A percentile compares a stretch with the other conserved stretches of the same genome.
Evolutionary conservation across 2,797 vertebrate genomes (phyloP).

Genomic region (Malacoctenus gilli): DNA sequence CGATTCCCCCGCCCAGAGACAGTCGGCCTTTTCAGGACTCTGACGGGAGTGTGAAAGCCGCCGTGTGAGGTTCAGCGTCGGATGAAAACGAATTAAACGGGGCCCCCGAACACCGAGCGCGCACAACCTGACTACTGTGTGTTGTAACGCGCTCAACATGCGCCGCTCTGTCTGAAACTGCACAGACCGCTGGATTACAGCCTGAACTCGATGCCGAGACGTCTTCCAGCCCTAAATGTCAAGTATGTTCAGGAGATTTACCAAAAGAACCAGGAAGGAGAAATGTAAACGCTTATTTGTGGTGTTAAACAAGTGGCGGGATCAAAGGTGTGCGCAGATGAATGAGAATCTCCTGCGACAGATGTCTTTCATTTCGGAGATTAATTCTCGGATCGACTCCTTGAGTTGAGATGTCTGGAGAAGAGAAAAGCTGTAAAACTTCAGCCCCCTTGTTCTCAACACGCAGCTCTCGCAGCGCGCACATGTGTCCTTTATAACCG

Average conservation of each 20-base stretch:
- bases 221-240: too few relatives aligned
- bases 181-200: too few relatives aligned
- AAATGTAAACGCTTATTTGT: neutral
- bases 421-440: slow-evolving; percentile 1
- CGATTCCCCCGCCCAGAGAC: slow-evolving; percentile 51
- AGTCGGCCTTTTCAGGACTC: slow-evolving; percentile 63
- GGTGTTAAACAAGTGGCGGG: neutral
- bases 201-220: too few relatives aligned
- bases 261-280: neutral
- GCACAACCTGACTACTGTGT: too few relatives aligned
- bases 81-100: slow-evolving; percentile 43
- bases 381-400: slow-evolving; percentile 10
- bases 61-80: slow-evolving; percentile 50
- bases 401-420: neutral
- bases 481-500: slow-evolving; percentile 24
- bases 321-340: neutral
- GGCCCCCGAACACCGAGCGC: neutral
- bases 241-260: neutral
- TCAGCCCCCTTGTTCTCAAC: neutral
- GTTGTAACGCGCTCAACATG: slow-evolving; percentile 6
- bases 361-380: slow-evolving; percentile 9
- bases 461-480: slow-evolving; percentile 13
- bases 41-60: slow-evolving; percentile 57
- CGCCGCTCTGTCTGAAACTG: too few relatives aligned
- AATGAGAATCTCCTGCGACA: neutral